Percentiles rank a stretch among this genome's conserved stretches.
These are phyloP conservation scores for Engystomops pustulosus DNA, from an alignment of 2,113 vertebrate genomes.

Conservation along the genomic window DNA sequence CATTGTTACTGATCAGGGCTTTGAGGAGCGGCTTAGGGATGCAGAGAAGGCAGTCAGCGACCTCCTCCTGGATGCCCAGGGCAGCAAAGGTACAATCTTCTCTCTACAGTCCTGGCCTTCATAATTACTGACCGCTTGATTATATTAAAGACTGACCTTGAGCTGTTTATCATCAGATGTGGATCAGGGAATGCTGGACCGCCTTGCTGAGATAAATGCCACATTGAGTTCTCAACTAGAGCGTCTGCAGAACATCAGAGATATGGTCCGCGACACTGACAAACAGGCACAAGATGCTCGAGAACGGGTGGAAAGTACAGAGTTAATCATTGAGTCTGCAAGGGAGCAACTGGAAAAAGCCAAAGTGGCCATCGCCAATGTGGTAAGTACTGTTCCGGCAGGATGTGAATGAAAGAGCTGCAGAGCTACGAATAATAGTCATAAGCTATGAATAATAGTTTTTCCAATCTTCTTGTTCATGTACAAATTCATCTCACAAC, in stretches of 20 bases:
- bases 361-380: constrained; percentile 82
- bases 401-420: too few species aligned
- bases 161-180: constrained; percentile 74
- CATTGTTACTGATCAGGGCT: constrained; percentile 85
- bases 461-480: too few species aligned
- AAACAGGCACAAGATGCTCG: constrained; percentile 82
- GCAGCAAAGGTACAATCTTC: constrained; percentile 83
- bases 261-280: constrained; percentile 82
- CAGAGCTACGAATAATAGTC: too few species aligned
- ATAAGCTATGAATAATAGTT: too few species aligned
- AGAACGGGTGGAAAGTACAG: constrained; percentile 77
- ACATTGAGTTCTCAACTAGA: constrained; percentile 85
- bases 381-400: constrained; percentile 76
- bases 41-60: constrained; percentile 86
- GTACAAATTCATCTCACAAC: too few species aligned
- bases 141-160: constrained; percentile 14
- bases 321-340: constrained; percentile 83
- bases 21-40: constrained; percentile 90
- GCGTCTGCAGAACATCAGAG: constrained; percentile 89
- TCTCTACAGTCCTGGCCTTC: neutral
- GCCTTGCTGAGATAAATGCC: constrained; percentile 85
- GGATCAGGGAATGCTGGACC: constrained; percentile 87
- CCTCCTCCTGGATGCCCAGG: constrained; percentile 86
- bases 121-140: neutral
- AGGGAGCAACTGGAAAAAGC: constrained; percentile 89